These are phyloP conservation scores for Bergia sp. DNA, from an alignment of 92 coral and sea anemone genomes.

Conservation along the genomic window DNA sequence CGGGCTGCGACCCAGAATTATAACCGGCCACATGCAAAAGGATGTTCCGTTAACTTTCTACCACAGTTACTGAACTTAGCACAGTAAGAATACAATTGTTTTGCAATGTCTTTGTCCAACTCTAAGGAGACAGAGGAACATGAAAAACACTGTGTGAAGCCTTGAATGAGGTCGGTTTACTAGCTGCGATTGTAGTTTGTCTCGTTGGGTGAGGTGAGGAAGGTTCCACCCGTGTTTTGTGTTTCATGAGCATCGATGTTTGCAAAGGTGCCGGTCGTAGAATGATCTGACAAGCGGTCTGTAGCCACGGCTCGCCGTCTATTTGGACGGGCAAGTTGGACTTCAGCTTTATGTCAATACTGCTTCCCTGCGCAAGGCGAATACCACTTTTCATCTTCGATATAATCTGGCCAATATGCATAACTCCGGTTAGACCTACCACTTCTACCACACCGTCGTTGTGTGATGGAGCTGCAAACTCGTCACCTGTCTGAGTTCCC, in stretches of 20 bases:
- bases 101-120: too few relatives aligned
- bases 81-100: too few relatives aligned
- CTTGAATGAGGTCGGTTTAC: too few relatives aligned
- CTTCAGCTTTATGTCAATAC: conserved; percentile 79
- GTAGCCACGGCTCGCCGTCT: conserved; percentile 95
- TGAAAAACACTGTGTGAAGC: too few relatives aligned
- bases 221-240: background rate
- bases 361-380: conserved; percentile 77
- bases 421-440: conserved; percentile 86
- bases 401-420: conserved; percentile 90
- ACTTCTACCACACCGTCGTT: conserved; percentile 80
- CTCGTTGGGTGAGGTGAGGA: background rate
- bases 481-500: conserved; percentile 85
- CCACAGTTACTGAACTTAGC: too few relatives aligned
- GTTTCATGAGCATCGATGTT: conserved; percentile 26
- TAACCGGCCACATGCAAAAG: too few relatives aligned
- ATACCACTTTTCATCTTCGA: conserved; percentile 82
- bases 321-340: conserved; percentile 88
- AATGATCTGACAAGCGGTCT: conserved; percentile 78
- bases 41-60: too few relatives aligned
- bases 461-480: conserved; percentile 54
- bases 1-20: too few relatives aligned
- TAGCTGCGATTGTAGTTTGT: too few relatives aligned
- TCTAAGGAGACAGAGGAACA: too few relatives aligned
- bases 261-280: conserved; percentile 80